Percentiles rank a stretch among this genome's conserved stretches.
Conservation (phyloP, 2,797 vertebrate genomes). For the Pangasius djambal region DNA sequence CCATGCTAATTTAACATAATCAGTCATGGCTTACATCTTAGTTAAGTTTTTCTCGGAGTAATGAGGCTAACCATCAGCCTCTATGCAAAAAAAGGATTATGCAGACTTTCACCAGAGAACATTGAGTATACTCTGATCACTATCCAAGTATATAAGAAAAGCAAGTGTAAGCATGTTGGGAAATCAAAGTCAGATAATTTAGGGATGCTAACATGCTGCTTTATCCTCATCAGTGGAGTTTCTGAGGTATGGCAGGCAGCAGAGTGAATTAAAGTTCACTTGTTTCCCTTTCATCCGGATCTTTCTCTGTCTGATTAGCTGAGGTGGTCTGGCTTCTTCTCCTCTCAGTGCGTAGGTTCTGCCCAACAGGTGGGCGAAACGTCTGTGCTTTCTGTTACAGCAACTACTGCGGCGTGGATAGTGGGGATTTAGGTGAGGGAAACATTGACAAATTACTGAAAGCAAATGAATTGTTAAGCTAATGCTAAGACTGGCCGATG, state of each 20-base stretch:
- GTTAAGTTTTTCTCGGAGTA: constrained; percentile 35
- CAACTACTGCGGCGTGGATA: constrained; percentile 19
- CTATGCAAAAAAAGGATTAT: constrained; percentile 35
- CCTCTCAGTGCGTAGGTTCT: constrained; percentile 39
- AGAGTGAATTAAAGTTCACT: constrained; percentile 32
- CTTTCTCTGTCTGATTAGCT: constrained; percentile 41
- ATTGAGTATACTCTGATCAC: constrained; percentile 8
- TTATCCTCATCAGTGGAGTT: constrained; percentile 5
- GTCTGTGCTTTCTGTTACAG: constrained; percentile 18
- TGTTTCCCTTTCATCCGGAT: background rate
- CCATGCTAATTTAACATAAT: constrained; percentile 55
- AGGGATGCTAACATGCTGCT: background rate
- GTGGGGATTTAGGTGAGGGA: constrained; percentile 32
- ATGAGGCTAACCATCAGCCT: constrained; percentile 32
- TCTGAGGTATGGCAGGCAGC: constrained; percentile 38
- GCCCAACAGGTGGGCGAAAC: constrained; percentile 17
- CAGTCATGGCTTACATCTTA: constrained; percentile 55
- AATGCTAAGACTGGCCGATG: background rate
- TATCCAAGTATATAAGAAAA: constrained; percentile 26
- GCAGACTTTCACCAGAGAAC: constrained; percentile 27
- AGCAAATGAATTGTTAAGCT: constrained; percentile 27
- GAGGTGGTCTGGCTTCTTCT: constrained; percentile 40
- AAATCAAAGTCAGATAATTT: constrained; percentile 25
- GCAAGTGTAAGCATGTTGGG: constrained; percentile 29
- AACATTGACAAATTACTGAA: constrained; percentile 34